A percentile compares a stretch with the other conserved stretches of the same genome.
Evolutionary conservation across 2,888 invertebrate species (phyloP).

Genomic region (Parnassius glacialis): DNA sequence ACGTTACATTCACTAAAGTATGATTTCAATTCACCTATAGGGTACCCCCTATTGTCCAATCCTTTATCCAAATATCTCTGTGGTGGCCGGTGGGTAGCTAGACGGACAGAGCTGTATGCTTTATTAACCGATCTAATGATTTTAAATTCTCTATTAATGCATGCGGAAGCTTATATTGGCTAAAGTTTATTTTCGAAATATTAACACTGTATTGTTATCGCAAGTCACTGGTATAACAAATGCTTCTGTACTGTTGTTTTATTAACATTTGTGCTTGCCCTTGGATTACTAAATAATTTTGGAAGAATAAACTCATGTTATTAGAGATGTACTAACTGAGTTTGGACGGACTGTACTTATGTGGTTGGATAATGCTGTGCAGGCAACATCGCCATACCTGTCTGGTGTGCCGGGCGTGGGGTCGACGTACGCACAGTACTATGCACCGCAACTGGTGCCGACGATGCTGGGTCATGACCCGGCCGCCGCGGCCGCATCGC

Average conservation of each 20-base stretch:
- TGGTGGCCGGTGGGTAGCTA: conserved; percentile 72
- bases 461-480: conserved; percentile 94
- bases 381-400: conserved; percentile 96
- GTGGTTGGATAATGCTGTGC: conserved; percentile 46
- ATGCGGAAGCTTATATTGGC: conserved; percentile 66
- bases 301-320: neutral
- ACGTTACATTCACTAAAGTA: conserved; percentile 33
- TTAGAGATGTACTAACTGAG: neutral
- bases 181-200: conserved; percentile 35
- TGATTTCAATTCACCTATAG: conserved; percentile 31
- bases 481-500: conserved; percentile 87
- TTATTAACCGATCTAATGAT: conserved; percentile 53
- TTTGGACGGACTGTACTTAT: conserved; percentile 9
- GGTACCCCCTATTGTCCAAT: conserved; percentile 37
- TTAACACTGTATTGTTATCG: conserved; percentile 22
- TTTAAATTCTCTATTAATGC: conserved; percentile 53
- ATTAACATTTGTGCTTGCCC: conserved; percentile 21
- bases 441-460: conserved; percentile 94
- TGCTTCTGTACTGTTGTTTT: conserved; percentile 20
- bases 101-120: conserved; percentile 65
- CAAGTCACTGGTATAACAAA: conserved; percentile 19
- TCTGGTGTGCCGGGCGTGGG: conserved; percentile 94
- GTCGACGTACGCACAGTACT: conserved; percentile 95
- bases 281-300: conserved; percentile 1
- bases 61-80: conserved; percentile 41